phyloP scores from a whole-genome alignment of 2,797 vertebrate species.

The Picus viridis region DNA sequence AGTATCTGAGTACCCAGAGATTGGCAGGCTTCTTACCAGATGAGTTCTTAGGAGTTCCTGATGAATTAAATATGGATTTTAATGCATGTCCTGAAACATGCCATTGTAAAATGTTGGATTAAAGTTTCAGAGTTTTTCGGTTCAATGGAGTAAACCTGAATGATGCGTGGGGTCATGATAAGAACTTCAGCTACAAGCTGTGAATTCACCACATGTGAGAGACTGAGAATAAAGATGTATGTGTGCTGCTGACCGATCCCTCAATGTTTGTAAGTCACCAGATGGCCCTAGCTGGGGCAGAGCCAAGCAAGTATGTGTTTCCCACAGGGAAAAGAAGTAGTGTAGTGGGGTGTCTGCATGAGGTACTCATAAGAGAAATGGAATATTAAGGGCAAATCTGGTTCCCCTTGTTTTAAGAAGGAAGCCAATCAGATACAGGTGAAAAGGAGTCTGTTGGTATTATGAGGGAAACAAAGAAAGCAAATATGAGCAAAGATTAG shows the following conservation, averaged over 20 bases:
- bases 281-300: neutral
- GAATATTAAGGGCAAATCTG: neutral
- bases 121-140: neutral
- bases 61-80: neutral
- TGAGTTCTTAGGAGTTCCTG: neutral
- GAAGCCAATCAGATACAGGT: neutral
- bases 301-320: neutral
- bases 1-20: neutral
- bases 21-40: neutral
- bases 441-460: neutral
- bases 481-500: neutral
- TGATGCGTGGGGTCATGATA: accelerated
- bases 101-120: neutral
- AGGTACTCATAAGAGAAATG: neutral
- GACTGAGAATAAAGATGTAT: neutral
- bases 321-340: neutral
- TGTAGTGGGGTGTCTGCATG: neutral
- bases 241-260: neutral
- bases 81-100: neutral
- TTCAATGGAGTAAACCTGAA: neutral
- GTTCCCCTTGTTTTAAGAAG: neutral
- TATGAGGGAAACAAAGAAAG: neutral
- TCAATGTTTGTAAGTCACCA: neutral
- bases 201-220: neutral
- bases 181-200: neutral